Evolutionary conservation across 2,888 invertebrate species (phyloP).

Genomic region (Mechanitis mazaeus): DNA sequence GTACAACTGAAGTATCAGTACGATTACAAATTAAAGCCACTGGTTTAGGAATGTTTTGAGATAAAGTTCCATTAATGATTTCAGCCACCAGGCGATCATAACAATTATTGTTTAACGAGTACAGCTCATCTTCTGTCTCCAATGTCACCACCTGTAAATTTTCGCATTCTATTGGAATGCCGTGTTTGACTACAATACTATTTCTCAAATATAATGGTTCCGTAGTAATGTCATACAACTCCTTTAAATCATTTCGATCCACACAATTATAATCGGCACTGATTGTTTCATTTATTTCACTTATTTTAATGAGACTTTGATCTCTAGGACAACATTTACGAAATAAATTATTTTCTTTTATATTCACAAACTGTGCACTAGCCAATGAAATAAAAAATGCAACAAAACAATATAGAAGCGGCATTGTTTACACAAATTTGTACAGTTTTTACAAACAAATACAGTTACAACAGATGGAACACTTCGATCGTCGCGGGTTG

Average conservation of each 20-base stretch:
- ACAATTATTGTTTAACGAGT: slow-evolving; percentile 38
- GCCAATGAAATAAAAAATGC: slow-evolving; percentile 36
- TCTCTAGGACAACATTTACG: slow-evolving; percentile 60
- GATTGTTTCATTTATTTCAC: slow-evolving; percentile 32
- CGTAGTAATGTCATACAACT: slow-evolving; percentile 41
- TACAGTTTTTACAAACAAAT: slow-evolving; percentile 26
- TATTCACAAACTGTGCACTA: slow-evolving; percentile 22
- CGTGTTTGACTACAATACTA: slow-evolving; percentile 41
- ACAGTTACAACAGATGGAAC: slow-evolving; percentile 56
- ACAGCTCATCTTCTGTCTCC: slow-evolving; percentile 35
- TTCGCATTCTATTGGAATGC: slow-evolving; percentile 50
- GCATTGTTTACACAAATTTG: slow-evolving; percentile 43
- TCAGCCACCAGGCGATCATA: slow-evolving; percentile 56
- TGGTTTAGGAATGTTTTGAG: slow-evolving; percentile 50
- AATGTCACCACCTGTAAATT: slow-evolving; percentile 38
- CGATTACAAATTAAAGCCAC: slow-evolving; percentile 50
- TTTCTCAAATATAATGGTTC: slow-evolving; percentile 47
- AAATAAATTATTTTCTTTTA: slow-evolving; percentile 40
- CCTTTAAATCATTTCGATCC: slow-evolving; percentile 39
- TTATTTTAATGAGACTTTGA: slow-evolving; percentile 52
- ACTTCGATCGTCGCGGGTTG: slow-evolving; percentile 48
- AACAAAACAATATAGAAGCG: slow-evolving; percentile 44
- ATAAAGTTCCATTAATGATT: slow-evolving; percentile 45
- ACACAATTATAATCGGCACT: slow-evolving; percentile 48
- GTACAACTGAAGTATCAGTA: slow-evolving; percentile 37